A percentile compares a stretch with the other conserved stretches of the same genome.
These are phyloP conservation scores for Brachionus calyciflorus DNA, from an alignment of 1,140 invertebrate species.

Conservation along the genomic window DNA sequence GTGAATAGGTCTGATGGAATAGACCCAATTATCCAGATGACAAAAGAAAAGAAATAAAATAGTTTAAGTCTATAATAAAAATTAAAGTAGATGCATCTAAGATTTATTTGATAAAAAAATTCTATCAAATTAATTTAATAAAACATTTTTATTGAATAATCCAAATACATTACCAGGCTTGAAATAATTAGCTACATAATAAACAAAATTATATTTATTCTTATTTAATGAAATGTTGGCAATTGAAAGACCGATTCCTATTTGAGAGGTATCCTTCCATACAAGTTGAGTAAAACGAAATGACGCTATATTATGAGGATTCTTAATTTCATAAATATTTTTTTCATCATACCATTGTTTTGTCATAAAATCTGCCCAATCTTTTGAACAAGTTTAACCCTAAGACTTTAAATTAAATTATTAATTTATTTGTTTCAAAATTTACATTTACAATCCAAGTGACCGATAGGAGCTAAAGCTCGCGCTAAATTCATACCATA, in stretches of 20 bases:
- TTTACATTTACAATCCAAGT: background rate
- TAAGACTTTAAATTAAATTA: background rate
- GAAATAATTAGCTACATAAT: conserved; percentile 25
- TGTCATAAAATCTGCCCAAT: background rate
- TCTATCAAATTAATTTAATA: no score
- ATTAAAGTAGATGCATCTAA: no score
- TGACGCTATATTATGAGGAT: background rate
- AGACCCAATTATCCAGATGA: no score
- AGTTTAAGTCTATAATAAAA: no score
- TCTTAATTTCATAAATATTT: background rate
- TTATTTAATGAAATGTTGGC: background rate
- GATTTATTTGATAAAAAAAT: no score
- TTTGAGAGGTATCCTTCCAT: background rate
- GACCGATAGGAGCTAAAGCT: background rate
- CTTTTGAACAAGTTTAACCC: background rate
- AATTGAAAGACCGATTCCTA: conserved; percentile 23
- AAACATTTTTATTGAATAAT: no score
- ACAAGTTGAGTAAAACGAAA: conserved; percentile 40
- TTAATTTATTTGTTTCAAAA: background rate
- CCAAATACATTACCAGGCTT: conserved; percentile 20
- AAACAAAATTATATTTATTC: background rate
- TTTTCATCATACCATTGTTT: background rate
- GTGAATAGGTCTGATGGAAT: no score
- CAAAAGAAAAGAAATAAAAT: no score
- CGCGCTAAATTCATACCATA: conserved; percentile 20